These are phyloP conservation scores for Grammomys surdaster DNA, from an alignment of 2,113 vertebrate species.

Conservation along the genomic window DNA sequence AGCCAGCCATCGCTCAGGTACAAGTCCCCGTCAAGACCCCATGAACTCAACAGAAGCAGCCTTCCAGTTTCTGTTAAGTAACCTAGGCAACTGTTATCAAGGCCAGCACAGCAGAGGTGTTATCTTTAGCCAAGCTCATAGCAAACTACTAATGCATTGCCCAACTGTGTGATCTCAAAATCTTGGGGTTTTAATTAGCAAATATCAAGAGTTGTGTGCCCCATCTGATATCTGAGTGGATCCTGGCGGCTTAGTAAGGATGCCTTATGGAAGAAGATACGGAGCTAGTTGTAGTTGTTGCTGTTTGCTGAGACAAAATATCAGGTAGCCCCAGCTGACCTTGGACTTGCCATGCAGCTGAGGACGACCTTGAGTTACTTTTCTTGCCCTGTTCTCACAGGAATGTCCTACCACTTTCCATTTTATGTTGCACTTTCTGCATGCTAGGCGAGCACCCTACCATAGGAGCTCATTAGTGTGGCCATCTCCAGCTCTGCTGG, in stretches of 20 bases:
- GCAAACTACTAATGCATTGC: background rate
- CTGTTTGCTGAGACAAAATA: background rate
- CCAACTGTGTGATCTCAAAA: background rate
- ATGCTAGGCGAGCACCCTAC: too few relatives aligned
- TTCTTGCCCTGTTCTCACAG: background rate
- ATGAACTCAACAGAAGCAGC: background rate
- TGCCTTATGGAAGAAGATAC: too few relatives aligned
- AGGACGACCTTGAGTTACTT: too few relatives aligned
- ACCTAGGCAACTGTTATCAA: background rate
- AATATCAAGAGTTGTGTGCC: background rate
- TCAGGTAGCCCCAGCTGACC: background rate
- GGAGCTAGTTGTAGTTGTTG: background rate
- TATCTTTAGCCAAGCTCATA: background rate
- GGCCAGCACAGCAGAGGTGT: background rate
- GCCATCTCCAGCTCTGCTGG: too few relatives aligned
- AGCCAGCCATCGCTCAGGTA: background rate
- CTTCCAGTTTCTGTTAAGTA: background rate
- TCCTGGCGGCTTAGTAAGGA: background rate
- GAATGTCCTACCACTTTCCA: accelerated
- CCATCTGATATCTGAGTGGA: background rate
- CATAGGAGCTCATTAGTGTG: background rate
- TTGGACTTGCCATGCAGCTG: background rate
- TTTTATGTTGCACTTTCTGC: background rate
- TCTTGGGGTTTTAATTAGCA: background rate
- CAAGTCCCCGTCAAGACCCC: background rate